Percentiles rank a stretch among this genome's conserved stretches.
Conservation (phyloP, 2,113 vertebrate species). For the Cyanocitta stelleri region DNA sequence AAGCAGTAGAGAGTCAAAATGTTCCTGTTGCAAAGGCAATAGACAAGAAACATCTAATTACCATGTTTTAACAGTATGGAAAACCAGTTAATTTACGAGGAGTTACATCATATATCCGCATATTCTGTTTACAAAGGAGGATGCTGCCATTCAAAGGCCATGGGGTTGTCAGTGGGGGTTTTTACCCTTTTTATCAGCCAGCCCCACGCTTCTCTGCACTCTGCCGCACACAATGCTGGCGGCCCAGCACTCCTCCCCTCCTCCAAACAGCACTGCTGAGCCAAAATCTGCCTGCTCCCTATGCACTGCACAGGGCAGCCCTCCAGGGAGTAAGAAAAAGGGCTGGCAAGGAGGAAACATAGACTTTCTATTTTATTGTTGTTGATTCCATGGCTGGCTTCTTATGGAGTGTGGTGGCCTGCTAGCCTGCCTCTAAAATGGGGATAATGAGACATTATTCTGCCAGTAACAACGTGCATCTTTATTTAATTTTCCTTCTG, state of each 20-base stretch:
- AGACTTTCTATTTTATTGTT: neutral
- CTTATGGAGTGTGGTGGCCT: neutral
- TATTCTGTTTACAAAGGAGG: slow-evolving; percentile 5
- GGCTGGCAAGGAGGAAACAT: neutral
- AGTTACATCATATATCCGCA: neutral
- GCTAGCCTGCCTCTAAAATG: neutral
- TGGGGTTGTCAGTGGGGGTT: neutral
- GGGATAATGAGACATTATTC: neutral
- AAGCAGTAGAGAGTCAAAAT: neutral
- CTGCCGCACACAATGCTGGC: slow-evolving; percentile 9
- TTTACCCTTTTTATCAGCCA: neutral
- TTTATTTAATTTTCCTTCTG: neutral
- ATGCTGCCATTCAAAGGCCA: neutral
- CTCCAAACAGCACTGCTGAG: neutral
- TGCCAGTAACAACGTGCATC: neutral
- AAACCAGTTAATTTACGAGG: neutral
- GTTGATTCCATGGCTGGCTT: neutral
- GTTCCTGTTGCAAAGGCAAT: neutral
- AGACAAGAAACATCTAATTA: neutral
- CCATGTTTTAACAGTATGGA: neutral
- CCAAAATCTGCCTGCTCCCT: neutral
- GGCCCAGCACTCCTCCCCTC: neutral
- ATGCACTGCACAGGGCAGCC: neutral
- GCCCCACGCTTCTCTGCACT: neutral
- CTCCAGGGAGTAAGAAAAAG: neutral